Conservation (phyloP, 1,140 invertebrate genomes). For the Pogonomyrmex californicus region DNA sequence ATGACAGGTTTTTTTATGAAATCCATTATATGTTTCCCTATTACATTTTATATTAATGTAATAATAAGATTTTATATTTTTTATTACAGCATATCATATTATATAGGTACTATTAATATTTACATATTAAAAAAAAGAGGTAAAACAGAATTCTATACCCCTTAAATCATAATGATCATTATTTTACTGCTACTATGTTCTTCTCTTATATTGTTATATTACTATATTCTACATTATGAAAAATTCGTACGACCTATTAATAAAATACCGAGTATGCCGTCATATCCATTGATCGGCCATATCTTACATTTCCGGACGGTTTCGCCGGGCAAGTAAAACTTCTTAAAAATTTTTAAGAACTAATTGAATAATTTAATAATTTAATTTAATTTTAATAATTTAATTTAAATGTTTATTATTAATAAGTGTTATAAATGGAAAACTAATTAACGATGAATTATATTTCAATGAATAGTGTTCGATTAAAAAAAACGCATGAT, state of each 20-base stretch:
- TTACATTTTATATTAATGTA: too few relatives aligned
- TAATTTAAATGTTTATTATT: background rate
- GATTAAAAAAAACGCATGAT: background rate
- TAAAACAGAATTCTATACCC: background rate
- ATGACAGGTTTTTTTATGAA: too few relatives aligned
- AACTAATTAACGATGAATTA: background rate
- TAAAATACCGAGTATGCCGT: conserved; percentile 72
- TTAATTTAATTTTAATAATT: too few relatives aligned
- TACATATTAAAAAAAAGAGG: background rate
- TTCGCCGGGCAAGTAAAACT: conserved; percentile 9
- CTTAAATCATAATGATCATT: conserved; percentile 38
- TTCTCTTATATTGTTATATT: background rate
- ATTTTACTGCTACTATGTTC: background rate
- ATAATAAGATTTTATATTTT: too few relatives aligned
- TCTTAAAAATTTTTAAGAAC: background rate
- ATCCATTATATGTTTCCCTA: too few relatives aligned
- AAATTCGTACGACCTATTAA: conserved; percentile 61
- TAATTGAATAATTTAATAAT: background rate
- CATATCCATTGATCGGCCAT: conserved; percentile 76
- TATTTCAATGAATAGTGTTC: too few relatives aligned
- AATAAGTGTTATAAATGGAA: background rate
- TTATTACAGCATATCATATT: background rate
- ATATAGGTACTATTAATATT: background rate
- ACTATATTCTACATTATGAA: conserved; percentile 51
- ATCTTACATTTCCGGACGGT: conserved; percentile 72